Evolutionary conservation across 2,113 vertebrate species (phyloP), one percentile per base, ranked within the genome.

Genomic region (Cryptotis parvus): DNA sequence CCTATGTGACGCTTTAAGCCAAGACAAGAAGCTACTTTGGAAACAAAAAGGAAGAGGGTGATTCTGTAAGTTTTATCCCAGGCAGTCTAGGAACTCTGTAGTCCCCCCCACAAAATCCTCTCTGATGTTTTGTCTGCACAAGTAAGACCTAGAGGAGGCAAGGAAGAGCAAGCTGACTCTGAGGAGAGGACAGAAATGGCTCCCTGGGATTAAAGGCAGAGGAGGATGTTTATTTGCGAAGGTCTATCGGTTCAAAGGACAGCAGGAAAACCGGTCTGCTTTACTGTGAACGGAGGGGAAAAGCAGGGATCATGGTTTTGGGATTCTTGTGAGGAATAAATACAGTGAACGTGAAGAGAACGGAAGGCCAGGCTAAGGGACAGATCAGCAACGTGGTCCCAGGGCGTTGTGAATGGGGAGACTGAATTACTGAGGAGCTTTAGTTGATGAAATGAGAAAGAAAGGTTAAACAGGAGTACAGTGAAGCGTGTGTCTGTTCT

Each of bases 181-280:
- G 73, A 55, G 55, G 41, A 90, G 49, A 70, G 29, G 6, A 77
- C 91, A 52, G 35, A 87, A 86, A 43, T 37, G 29, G 24, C 87
- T 69, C 92, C 86, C 49, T 89, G 24, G 94, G 37, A 69, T 68
- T 94, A 95, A 84, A 90, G 91, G 81, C 43, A 91, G 92, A 94
- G 84, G 20, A 94, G 29, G 55, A 33, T 45, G 94, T 94, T 85
- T 94, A 11, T 74, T 84, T 81, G 80, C 69, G 65, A 94, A 93
- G 37, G 75, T 55, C 80, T 90, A 27, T 39, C 93, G 76, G 39
- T 33, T 91, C 41, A 89, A 37, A 89, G 75, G 77, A 91, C 78
- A 65, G 81, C 43, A 83, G 90, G 70, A 83, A 91, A 91, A 77
- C 4, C 0, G 72, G 41, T 49, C 52, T 69, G 84, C 41, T 92